Base-by-base conservation (phyloP, 1,140 invertebrate species). In the Drosophila setifemur region DNA sequence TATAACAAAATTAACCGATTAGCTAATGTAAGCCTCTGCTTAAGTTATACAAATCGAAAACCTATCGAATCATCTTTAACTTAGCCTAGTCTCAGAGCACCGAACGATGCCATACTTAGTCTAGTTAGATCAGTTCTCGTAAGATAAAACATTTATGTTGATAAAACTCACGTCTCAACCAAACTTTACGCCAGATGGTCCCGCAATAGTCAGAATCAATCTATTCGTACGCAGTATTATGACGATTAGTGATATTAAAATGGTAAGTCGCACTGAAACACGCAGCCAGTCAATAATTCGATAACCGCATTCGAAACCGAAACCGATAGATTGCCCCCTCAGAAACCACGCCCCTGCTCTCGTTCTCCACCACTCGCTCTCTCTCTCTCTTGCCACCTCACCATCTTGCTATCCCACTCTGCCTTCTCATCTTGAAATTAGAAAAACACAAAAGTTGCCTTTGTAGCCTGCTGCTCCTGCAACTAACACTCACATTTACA, bases 211-310 rank as follows among this genome's bases (percentile, higher is more conserved):
- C 92, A 95, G 94, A 93, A 96, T 98, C 93, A 98, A 98, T 95
- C 95, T 98, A 92, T 98, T 97, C 94, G 96, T 98, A 91, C 94
- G 97, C 93, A 97, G 96, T 94, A 98, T 98, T 92, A 96, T 96
- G 90, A 98, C 97, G 91, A 98, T 98, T 93, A 97, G 97, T 95
- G 97, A 98, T 94, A 97, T 98, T 92, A 98, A 98, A 93, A 98
- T 98, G 97, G 96, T 97, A 96, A 97, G 96, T 96, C 29, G 26
- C 55, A 31, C 45, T 50, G 28, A 40, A 57, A 63, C n/a, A n/a
- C 16, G 11, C 14, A 63, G 53, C 40, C 50, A 66, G 60, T 39
- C 21, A 28, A 26, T 12, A 11, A 21, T 26, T 26, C 33, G 25
- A 29, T 57, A 40, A 42, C 53, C 9, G 29, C 29, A 55, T 7